Conservation (phyloP, 2,113 vertebrate species). For the Cinclus mexicanus region DNA sequence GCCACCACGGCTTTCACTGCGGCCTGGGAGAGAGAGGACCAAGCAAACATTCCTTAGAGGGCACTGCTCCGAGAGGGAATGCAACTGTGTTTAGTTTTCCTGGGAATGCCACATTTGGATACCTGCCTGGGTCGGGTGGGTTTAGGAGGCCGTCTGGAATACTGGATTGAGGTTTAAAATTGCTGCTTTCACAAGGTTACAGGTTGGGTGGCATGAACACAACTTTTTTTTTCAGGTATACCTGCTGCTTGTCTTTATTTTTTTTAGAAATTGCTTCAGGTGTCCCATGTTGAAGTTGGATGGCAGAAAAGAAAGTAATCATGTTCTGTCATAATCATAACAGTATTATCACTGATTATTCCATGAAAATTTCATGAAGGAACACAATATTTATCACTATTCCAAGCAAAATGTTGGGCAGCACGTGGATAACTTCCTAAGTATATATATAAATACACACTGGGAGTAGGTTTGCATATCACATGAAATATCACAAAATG, state of each 20-base stretch:
- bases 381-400: background rate
- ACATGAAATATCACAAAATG: background rate
- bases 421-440: background rate
- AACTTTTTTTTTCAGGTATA: background rate
- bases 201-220: background rate
- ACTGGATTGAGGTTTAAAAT: background rate
- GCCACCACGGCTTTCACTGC: constrained; percentile 89
- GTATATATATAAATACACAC: background rate
- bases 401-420: background rate
- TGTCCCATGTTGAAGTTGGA: background rate
- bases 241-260: background rate
- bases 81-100: accelerated
- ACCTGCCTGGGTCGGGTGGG: background rate
- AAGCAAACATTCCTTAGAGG: background rate
- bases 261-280: background rate
- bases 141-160: background rate
- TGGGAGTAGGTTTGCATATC: background rate
- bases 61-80: accelerated
- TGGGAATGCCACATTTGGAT: background rate
- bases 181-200: background rate
- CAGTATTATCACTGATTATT: background rate
- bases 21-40: constrained; percentile 71
- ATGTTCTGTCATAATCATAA: background rate
- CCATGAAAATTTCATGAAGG: background rate
- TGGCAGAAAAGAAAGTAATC: background rate